Evolutionary conservation across 2,888 invertebrate species (phyloP).

Genomic region (Empis stercorea): DNA sequence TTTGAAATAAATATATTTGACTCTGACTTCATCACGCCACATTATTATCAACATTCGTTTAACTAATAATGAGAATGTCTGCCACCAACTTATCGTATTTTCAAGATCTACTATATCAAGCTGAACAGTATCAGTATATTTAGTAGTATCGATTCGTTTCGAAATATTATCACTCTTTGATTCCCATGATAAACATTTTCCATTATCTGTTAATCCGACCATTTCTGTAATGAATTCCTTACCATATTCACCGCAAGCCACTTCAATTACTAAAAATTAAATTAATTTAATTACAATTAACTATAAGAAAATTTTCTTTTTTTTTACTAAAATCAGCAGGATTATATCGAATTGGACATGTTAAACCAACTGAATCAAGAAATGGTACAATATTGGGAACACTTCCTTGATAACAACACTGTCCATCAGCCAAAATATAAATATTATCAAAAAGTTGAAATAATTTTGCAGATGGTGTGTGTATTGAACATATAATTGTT

Average conservation of each 20-base stretch:
- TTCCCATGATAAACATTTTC: conserved; percentile 43
- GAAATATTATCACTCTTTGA: conserved; percentile 11
- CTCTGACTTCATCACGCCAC: conserved; percentile 64
- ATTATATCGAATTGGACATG: conserved; percentile 86
- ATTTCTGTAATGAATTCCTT: conserved; percentile 49
- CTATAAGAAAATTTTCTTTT: no score
- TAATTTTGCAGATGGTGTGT: conserved; percentile 88
- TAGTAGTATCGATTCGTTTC: background rate
- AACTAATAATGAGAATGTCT: conserved; percentile 55
- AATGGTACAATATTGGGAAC: conserved; percentile 70
- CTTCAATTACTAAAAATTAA: conserved; percentile 55
- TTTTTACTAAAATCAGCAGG: conserved; percentile 93
- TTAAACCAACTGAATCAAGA: conserved; percentile 58
- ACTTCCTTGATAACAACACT: conserved; percentile 80
- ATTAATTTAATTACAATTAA: background rate
- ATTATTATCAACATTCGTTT: conserved; percentile 61
- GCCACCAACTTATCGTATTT: conserved; percentile 42
- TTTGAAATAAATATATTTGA: conserved; percentile 17
- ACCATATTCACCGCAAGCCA: conserved; percentile 70
- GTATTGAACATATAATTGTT: conserved; percentile 87
- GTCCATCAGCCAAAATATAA: conserved; percentile 77
- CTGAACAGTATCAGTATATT: conserved; percentile 17
- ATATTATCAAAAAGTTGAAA: conserved; percentile 87
- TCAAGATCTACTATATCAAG: conserved; percentile 34
- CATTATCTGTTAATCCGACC: conserved; percentile 55